Base-by-base conservation (phyloP, 2,888 invertebrate genomes). In the Phasia obesa region DNA sequence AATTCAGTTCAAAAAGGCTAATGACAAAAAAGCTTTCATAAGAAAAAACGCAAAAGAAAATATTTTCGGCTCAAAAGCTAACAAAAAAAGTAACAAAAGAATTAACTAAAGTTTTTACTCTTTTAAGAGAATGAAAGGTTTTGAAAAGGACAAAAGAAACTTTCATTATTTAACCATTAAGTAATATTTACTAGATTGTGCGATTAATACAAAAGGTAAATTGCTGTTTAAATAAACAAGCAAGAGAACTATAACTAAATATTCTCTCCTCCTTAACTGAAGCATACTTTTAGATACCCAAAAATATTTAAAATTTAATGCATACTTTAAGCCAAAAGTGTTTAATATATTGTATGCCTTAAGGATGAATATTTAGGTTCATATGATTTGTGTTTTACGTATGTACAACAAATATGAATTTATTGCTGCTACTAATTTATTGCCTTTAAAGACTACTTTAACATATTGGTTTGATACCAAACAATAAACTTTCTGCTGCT, bases 21-120 rank as follows among this genome's bases (percentile, higher is more conserved):
- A 83, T 79, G 75, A 71, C 78, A 79, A 71, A 60, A 75, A 73
- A 73, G 60, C 67, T 79, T 69, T 70, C 53, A 70, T 51, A 60
- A 53, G 6, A 65, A 49, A 42, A 15, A 49, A 23, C 23, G 13
- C 11, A 62, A 19, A 44, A 49, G 19, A 60, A 44, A 67, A 53
- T 25, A 42, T 15, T 13, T 44, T 53, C 17, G 47, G 64, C 42
- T 38, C 31, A 47, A 23, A 9, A 60, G 42, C 49, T 47, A 38
- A 35, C 7, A 5, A 11, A 19, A 76, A 65, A 71, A 23, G 47
- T 55, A 49, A 38, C 19, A 4, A 2, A 78, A 57, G 9, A 70
- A 35, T 31, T 38, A 64, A 35, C 47, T 55, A 38, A 11, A 47
- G 47, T 51, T 64, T 25, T 64, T 21, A 44, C 31, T 23, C 4